These are phyloP conservation scores for Phalacrocorax aristotelis DNA, from an alignment of 2,113 vertebrate species.

Conservation along the genomic window DNA sequence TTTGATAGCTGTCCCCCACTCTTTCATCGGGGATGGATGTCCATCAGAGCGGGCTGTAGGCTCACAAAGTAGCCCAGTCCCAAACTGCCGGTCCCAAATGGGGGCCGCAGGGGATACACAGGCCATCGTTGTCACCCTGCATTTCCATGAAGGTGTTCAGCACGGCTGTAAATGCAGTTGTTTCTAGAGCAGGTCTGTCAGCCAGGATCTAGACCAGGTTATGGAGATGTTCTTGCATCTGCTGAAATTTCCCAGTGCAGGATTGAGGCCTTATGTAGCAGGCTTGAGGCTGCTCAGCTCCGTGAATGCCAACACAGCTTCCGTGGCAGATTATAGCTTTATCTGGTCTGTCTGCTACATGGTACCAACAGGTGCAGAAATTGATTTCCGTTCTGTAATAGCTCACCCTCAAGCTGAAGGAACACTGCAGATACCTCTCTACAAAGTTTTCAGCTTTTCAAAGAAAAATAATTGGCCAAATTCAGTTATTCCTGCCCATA, in stretches of 20 bases:
- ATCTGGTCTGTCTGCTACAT: fast-evolving
- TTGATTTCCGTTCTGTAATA: neutral
- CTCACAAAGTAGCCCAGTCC: neutral
- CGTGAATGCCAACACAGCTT: neutral
- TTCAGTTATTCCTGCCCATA: neutral
- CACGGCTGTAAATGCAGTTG: fast-evolving
- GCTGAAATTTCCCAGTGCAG: neutral
- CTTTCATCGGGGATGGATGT: fast-evolving
- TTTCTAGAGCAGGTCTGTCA: neutral
- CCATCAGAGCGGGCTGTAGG: neutral
- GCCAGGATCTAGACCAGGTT: neutral
- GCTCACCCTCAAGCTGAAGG: neutral
- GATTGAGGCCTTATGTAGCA: neutral
- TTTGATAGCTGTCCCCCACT: fast-evolving
- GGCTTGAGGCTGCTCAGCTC: neutral
- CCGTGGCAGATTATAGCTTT: neutral
- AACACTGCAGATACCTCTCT: neutral
- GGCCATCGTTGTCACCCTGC: neutral
- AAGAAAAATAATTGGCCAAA: neutral
- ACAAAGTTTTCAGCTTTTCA: neutral
- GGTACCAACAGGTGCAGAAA: neutral
- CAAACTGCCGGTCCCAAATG: neutral
- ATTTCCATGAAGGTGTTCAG: fast-evolving
- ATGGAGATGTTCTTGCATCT: neutral
- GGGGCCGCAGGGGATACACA: neutral